Base-by-base conservation (phyloP, 2,888 invertebrate genomes). In the Mesorhabditis spiculigera region DNA sequence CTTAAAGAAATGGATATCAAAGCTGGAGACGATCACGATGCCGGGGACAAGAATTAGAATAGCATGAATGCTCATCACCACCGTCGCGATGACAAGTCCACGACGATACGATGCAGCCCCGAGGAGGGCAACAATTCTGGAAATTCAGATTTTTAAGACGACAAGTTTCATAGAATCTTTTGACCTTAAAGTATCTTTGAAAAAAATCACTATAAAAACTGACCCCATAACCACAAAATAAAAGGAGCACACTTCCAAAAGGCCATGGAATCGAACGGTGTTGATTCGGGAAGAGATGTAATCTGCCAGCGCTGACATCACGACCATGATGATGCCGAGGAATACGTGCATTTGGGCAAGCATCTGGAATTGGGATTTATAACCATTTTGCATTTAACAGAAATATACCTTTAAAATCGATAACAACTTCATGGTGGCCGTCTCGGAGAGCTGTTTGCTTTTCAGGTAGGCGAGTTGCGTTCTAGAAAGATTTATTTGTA, bases 1-100 rank as follows among this genome's bases (percentile, higher is more conserved):
- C 72, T 82, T 75, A 72, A 81, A 82, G 63, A 83, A 83, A 68
- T 83, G 82, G 71, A 83, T 82, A 68, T 83, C 83, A 67, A 83
- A 82, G 43, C 77, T 75, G n/a, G 79, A 78, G 62, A 76, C 75
- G 43, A 80, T 81, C 28, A 84, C 77, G 62, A 82, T 77, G 13
- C 77, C 76, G 4, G 84, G 84, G 1, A 80, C 82, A 72, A 82
- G 82, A 61, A 82, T 78, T 67, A 81, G 66, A 28, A 78, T 77
- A 2, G 82, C 78, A 66, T 84, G 84, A 50, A 84, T 73, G 45
- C 77, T 73, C 83, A 84, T 82, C 4, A 83, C 77, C 69, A 82
- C 69, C 63, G 79, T 82, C 5, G 83, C 76, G 45, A 81, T 80
- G 50, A 84, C 78, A 28, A 84, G 74, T 45, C 81, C 82, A 6